Base-by-base conservation (phyloP, 2,113 vertebrate species). In the Sylvietta virens region DNA sequence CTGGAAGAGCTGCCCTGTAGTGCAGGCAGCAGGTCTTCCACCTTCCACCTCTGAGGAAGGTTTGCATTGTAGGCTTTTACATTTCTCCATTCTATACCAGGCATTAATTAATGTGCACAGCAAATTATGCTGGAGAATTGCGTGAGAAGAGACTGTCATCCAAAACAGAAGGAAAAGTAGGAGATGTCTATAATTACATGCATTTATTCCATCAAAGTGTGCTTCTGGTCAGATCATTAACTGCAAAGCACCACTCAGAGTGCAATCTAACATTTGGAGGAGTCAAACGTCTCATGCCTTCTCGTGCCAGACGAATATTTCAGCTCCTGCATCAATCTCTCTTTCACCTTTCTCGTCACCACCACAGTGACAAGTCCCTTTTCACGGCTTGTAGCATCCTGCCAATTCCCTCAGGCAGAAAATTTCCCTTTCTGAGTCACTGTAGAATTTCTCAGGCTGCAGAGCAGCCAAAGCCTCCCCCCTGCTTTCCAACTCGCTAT, bases 351-450 rank as follows among this genome's bases (percentile, higher is more conserved):
- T 61, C 48, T 81, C 4, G 0, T 81, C 91, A 86, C 72, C 21
- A n/a, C 64, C 2, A 2, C 83, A 47, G 62, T 58, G 73, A 92
- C 74, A 76, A 88, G 76, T 73, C 70, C 92, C 85, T 95, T 87
- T 44, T 57, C 76, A 22, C 51, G 73, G 56, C 53, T 85, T 62
- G 70, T n/a, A 93, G 35, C 91, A 62, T 82, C 95, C 89, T 89
- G 62, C 80, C 90, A 91, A 78, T 42, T 74, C 76, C 53, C 48
- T 94, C 61, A 92, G 79, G 65, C 91, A 90, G 81, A 82, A 93
- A 77, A 80, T 83, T 48, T 82, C 84, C 44, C 76, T 82, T 85
- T 96, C 95, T 93, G 95, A 96, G 77, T 94, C 94, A 95, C 51
- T 16, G 81, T 12, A 83, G 88, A 87, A 64, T 40, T 79, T 79